A percentile compares a stretch with the other conserved stretches of the same genome.
These are phyloP conservation scores for Babyrousa celebensis DNA, from an alignment of 2,797 vertebrate genomes.

Conservation along the genomic window DNA sequence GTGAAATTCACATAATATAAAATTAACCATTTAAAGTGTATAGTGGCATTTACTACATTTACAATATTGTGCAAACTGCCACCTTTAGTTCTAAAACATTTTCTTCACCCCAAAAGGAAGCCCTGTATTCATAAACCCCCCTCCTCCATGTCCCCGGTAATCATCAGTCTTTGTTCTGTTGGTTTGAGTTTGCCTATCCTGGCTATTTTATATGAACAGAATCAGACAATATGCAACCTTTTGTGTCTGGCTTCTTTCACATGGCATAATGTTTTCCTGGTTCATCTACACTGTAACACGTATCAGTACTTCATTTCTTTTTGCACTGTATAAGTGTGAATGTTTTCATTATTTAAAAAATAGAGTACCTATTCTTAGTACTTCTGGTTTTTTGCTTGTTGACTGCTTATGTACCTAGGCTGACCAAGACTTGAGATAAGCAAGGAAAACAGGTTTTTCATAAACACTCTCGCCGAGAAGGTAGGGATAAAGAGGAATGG, in stretches of 20 bases:
- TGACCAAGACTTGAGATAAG: not conserved
- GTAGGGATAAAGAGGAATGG: not conserved
- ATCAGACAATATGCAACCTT: not conserved
- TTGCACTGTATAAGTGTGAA: not conserved
- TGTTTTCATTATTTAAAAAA: conserved; percentile 24
- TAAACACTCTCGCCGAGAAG: not conserved
- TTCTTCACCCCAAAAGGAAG: not conserved
- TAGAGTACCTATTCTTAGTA: conserved; percentile 9
- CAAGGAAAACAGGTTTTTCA: conserved; percentile 36
- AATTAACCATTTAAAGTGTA: not conserved
- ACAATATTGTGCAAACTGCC: not conserved
- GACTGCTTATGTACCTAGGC: not conserved
- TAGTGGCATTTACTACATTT: not conserved
- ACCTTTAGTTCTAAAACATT: not conserved
- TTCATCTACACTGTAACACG: not conserved
- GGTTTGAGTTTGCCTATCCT: not conserved
- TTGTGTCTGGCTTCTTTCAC: not conserved
- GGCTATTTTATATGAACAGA: not conserved
- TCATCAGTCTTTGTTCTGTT: not conserved
- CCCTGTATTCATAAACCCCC: not conserved
- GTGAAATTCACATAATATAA: not conserved
- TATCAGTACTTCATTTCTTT: not conserved
- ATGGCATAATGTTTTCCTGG: not conserved
- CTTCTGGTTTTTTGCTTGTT: conserved; percentile 44
- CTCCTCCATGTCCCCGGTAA: not conserved